A percentile compares a stretch with the other conserved stretches of the same genome.
Evolutionary conservation across 1,140 invertebrate genomes (phyloP).

Genomic region (Forficula auricularia): DNA sequence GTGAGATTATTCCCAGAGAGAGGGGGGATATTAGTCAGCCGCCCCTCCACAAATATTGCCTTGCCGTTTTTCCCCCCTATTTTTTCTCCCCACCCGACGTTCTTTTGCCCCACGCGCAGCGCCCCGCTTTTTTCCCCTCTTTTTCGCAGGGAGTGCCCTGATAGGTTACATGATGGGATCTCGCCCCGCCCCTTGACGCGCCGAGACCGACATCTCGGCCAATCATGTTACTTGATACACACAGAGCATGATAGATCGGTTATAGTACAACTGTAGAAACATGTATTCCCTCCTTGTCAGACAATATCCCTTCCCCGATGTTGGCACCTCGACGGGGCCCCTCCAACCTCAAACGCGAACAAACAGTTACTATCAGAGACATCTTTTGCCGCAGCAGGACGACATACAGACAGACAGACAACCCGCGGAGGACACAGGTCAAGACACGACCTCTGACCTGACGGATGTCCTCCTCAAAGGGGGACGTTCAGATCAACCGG

Average conservation of each 20-base stretch:
- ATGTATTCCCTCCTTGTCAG: slow-evolving; percentile 10
- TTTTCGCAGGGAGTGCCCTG: slow-evolving; percentile 8
- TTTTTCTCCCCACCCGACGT: neutral
- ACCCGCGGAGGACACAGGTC: no score
- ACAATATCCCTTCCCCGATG: slow-evolving; percentile 2
- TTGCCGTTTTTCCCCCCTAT: no score
- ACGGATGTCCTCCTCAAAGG: no score
- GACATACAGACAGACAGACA: no score
- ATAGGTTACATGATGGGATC: slow-evolving; percentile 13
- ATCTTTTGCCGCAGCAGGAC: no score
- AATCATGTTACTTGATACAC: slow-evolving; percentile 13
- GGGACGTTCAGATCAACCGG: no score
- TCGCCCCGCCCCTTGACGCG: slow-evolving; percentile 10
- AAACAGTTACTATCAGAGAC: no score
- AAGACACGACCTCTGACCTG: no score
- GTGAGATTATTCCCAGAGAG: no score
- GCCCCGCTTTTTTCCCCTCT: slow-evolving; percentile 9
- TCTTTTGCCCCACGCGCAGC: neutral
- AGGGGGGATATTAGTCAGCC: neutral
- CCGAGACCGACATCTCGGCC: slow-evolving; percentile 10
- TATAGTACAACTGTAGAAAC: slow-evolving; percentile 11
- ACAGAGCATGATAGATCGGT: slow-evolving; percentile 11
- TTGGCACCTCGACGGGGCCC: neutral
- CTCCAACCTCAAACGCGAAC: no score
- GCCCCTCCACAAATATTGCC: neutral